Evolutionary conservation across 2,113 vertebrate genomes (phyloP).

Genomic region (Pseudonaja textilis): DNA sequence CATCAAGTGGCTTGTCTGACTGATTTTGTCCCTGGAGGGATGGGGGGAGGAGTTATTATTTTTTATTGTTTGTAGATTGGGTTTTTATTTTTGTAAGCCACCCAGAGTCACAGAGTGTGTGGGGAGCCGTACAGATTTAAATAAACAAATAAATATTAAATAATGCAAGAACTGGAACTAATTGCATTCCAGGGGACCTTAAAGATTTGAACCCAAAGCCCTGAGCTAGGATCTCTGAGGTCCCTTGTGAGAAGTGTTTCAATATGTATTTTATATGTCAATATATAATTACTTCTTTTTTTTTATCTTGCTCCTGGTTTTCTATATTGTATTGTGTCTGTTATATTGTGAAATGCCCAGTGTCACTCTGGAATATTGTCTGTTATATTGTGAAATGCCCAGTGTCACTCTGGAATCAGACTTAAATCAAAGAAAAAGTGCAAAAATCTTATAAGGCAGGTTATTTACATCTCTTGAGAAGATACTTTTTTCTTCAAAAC

Average conservation of each 20-base stretch:
- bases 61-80: background rate
- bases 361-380: background rate
- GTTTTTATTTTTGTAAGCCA: background rate
- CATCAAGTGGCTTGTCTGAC: background rate
- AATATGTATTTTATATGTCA: background rate
- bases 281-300: background rate
- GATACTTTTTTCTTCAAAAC: background rate
- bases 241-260: background rate
- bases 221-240: background rate
- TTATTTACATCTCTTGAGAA: background rate
- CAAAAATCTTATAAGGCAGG: background rate
- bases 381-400: background rate
- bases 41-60: background rate
- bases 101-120: background rate
- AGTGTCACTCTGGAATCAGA: background rate
- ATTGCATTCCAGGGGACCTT: background rate
- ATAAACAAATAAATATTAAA: background rate
- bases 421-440: background rate
- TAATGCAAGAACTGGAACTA: background rate
- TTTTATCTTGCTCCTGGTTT: background rate
- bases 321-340: background rate
- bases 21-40: background rate
- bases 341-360: background rate
- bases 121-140: background rate
- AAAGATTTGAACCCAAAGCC: background rate